phyloP scores from a whole-genome alignment of 2,888 invertebrate genomes.

The Acrobasis suavella region DNA sequence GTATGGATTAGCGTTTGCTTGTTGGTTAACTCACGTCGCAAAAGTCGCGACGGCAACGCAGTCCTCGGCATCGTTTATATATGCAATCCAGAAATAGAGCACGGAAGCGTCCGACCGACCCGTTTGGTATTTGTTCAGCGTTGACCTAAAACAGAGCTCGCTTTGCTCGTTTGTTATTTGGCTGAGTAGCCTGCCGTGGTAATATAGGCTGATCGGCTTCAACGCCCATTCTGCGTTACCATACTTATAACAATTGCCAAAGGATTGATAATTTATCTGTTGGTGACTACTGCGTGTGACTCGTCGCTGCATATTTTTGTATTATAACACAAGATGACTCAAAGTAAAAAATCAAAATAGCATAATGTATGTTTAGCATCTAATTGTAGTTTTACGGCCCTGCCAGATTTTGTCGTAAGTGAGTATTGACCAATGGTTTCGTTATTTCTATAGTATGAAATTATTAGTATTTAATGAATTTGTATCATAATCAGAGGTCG shows the following conservation, averaged over 20 bases:
- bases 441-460: not conserved
- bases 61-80: constrained; percentile 66
- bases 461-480: constrained; percentile 3
- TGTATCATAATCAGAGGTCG: not conserved
- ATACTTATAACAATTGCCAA: not conserved
- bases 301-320: not conserved
- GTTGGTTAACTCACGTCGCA: constrained; percentile 45
- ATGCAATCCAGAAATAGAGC: constrained; percentile 79
- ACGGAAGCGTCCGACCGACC: constrained; percentile 80
- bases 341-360: not conserved
- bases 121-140: constrained; percentile 82
- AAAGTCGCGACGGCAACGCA: constrained; percentile 62
- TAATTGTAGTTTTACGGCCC: not conserved
- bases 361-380: constrained; percentile 4
- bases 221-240: constrained; percentile 30
- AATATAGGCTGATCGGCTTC: constrained; percentile 45
- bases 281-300: not conserved
- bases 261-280: not conserved
- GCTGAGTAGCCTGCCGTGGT: constrained; percentile 57
- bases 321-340: not conserved
- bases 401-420: constrained; percentile 17
- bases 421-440: constrained; percentile 4
- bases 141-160: constrained; percentile 82
- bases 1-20: not conserved
- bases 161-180: constrained; percentile 79